phyloP scores from a whole-genome alignment of 2,797 vertebrate species.

The Paratrypauchen microcephalus region DNA sequence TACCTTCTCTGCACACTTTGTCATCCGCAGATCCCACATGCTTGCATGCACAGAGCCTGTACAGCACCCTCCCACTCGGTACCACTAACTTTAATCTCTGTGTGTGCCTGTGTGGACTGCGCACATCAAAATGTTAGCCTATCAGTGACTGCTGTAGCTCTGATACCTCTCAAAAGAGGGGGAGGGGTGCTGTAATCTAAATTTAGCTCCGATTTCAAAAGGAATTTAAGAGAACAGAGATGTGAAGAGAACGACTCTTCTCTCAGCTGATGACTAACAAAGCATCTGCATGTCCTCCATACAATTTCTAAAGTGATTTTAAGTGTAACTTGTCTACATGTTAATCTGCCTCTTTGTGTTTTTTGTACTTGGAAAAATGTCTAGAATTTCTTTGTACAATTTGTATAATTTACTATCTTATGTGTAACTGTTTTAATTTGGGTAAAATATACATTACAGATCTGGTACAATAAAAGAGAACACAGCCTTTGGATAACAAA shows the following conservation, averaged over 20 bases:
- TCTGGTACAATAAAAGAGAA: slow-evolving; percentile 23
- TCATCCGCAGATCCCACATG: slow-evolving; percentile 42
- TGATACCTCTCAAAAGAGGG: slow-evolving; percentile 59
- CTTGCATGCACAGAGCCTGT: slow-evolving; percentile 28
- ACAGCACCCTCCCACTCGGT: slow-evolving; percentile 58
- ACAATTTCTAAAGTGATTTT: slow-evolving; percentile 14
- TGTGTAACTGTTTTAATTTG: background rate
- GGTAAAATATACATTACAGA: background rate
- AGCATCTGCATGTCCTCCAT: background rate
- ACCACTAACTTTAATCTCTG: slow-evolving; percentile 62
- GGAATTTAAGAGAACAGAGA: slow-evolving; percentile 75
- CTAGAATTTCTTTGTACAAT: slow-evolving; percentile 10
- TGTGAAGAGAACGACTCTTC: slow-evolving; percentile 61
- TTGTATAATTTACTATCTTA: slow-evolving; percentile 16
- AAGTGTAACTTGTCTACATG: slow-evolving; percentile 20
- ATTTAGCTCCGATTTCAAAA: slow-evolving; percentile 80
- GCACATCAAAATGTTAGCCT: slow-evolving; percentile 60
- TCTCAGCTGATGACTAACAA: slow-evolving; percentile 27
- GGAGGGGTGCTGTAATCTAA: slow-evolving; percentile 62
- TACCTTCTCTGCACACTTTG: slow-evolving; percentile 55
- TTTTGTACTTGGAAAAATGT: background rate
- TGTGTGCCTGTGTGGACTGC: slow-evolving; percentile 34
- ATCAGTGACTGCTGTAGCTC: slow-evolving; percentile 65
- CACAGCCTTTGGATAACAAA: slow-evolving; percentile 1
- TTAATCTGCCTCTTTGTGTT: slow-evolving; percentile 15